Evolutionary conservation across 2,888 invertebrate genomes (phyloP).

Genomic region (Tenthredo amoena): DNA sequence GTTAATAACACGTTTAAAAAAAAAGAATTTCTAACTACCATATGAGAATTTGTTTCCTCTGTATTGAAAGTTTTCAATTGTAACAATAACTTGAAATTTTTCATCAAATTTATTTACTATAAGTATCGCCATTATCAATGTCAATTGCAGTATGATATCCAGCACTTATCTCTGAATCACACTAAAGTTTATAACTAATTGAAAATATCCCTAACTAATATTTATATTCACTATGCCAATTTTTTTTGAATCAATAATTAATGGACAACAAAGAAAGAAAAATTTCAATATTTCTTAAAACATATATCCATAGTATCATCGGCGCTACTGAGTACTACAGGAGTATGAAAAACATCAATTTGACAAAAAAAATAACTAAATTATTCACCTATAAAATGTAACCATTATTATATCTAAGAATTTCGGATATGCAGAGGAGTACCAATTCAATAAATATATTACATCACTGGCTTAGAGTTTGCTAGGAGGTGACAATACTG

Average conservation of each 20-base stretch:
- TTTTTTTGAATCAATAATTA: neutral
- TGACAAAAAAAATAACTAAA: constrained; percentile 30
- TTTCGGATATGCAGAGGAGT: constrained; percentile 4
- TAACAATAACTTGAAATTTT: neutral
- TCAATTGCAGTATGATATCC: constrained; percentile 12
- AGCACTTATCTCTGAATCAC: constrained; percentile 23
- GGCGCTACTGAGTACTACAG: constrained; percentile 23
- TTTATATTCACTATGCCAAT: constrained; percentile 32
- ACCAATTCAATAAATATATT: constrained; percentile 39
- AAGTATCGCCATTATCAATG: neutral
- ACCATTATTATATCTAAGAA: constrained; percentile 14
- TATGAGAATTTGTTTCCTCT: neutral
- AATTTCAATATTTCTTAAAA: neutral
- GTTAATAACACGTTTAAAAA: neutral
- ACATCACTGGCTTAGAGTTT: constrained; percentile 47
- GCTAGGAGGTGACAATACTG: constrained; percentile 42
- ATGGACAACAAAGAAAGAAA: neutral
- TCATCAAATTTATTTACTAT: neutral
- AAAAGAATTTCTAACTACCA: neutral
- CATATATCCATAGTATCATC: neutral
- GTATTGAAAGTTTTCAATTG: neutral
- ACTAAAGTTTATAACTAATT: constrained; percentile 29
- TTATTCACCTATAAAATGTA: constrained; percentile 41
- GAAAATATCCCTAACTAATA: constrained; percentile 46
- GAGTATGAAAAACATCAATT: constrained; percentile 46